A percentile compares a stretch with the other conserved stretches of the same genome.
These are phyloP conservation scores for Pogonocichla stellata DNA, from an alignment of 2,113 vertebrate genomes.

Conservation along the genomic window DNA sequence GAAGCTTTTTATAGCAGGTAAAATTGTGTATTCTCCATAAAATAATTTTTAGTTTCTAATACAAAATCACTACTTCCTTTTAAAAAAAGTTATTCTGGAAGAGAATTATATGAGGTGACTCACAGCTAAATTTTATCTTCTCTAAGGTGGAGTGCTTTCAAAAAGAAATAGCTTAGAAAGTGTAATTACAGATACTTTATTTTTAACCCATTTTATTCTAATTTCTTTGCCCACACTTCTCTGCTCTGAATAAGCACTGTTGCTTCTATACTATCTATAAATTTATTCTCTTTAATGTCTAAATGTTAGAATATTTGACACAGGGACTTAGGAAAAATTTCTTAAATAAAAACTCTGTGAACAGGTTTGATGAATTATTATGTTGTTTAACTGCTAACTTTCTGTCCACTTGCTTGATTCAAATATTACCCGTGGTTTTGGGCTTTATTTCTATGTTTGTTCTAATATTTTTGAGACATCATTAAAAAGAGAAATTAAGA, in stretches of 20 bases:
- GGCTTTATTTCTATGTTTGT: not conserved
- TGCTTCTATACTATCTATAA: not conserved
- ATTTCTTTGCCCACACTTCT: not conserved
- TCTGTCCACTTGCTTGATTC: not conserved
- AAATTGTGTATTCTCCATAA: not conserved
- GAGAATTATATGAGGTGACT: constrained; percentile 1
- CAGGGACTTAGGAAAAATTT: not conserved
- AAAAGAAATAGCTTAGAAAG: not conserved
- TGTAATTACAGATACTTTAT: not conserved
- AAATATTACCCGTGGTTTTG: not conserved
- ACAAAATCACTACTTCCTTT: not conserved
- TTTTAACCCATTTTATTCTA: constrained; percentile 22
- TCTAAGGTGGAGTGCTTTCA: not conserved
- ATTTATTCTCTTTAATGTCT: not conserved
- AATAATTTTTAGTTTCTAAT: not conserved
- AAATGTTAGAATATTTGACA: not conserved
- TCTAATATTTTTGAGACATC: not conserved
- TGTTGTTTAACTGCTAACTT: not conserved
- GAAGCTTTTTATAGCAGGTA: not conserved
- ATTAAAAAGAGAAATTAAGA: not conserved
- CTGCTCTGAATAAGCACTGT: not conserved
- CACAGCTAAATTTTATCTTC: constrained; percentile 18
- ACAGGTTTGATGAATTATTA: not conserved
- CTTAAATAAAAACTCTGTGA: not conserved
- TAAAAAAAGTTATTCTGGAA: not conserved